A percentile compares a stretch with the other conserved stretches of the same genome.
phyloP scores from a whole-genome alignment of 2,113 vertebrate species.

The Fregetta grallaria region DNA sequence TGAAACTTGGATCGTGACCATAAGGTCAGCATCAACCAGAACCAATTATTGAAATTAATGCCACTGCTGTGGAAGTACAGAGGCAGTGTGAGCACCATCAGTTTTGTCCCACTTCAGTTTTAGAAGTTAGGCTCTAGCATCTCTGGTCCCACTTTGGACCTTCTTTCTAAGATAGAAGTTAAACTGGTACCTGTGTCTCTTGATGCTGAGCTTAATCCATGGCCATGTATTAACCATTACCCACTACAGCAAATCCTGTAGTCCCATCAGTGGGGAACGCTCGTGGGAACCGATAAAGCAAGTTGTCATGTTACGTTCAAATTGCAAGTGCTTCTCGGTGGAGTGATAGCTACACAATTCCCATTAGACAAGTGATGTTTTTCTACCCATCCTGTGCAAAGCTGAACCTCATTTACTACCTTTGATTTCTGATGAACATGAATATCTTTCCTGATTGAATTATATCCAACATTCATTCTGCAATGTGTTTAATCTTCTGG shows the following conservation, averaged over 20 bases:
- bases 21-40: not conserved
- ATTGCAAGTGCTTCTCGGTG: not conserved
- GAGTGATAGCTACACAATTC: not conserved
- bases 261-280: not conserved
- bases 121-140: not conserved
- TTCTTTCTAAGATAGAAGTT: not conserved
- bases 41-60: not conserved
- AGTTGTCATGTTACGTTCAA: not conserved
- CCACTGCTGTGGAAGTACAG: not conserved
- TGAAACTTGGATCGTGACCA: not conserved
- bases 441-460: not conserved
- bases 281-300: not conserved
- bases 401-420: not conserved
- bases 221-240: not conserved
- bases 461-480: not conserved
- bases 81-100: not conserved
- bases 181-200: rapidly evolving
- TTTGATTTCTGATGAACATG: not conserved
- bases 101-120: not conserved
- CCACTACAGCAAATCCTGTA: not conserved
- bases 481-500: not conserved
- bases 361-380: not conserved
- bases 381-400: not conserved
- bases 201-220: not conserved
- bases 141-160: not conserved